phyloP scores from a whole-genome alignment of 1,140 invertebrate species.

The Aethina tumida region DNA sequence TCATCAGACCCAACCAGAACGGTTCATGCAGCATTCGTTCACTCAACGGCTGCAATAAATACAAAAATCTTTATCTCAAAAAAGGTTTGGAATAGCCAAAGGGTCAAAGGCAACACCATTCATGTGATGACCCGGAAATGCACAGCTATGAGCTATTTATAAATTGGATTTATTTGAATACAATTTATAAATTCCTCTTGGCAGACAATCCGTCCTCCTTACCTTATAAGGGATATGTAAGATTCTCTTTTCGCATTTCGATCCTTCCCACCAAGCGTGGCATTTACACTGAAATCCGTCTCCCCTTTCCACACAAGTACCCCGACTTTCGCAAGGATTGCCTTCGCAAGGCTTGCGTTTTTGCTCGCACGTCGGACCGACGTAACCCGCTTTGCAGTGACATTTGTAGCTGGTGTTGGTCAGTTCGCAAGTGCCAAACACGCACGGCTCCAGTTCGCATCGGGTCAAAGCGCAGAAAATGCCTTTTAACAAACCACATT shows the following conservation, averaged over 20 bases:
- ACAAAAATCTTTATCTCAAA: no score
- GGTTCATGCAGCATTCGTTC: slow-evolving; percentile 71
- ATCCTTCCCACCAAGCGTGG: slow-evolving; percentile 49
- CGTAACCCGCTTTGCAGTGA: slow-evolving; percentile 52
- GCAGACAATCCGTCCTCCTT: no score
- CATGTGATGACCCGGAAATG: no score
- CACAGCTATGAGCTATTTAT: no score
- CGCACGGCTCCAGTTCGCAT: slow-evolving; percentile 60
- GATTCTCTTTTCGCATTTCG: slow-evolving; percentile 50
- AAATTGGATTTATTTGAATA: no score
- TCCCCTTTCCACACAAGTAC: slow-evolving; percentile 51
- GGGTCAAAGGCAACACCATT: no score
- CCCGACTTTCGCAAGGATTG: slow-evolving; percentile 59
- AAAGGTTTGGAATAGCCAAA: no score
- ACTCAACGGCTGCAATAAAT: slow-evolving; percentile 54
- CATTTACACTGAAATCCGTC: slow-evolving; percentile 56
- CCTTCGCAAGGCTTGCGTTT: slow-evolving; percentile 55
- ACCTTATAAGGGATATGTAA: slow-evolving; percentile 56
- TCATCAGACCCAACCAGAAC: slow-evolving; percentile 73
- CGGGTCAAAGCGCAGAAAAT: slow-evolving; percentile 58
- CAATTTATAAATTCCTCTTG: no score
- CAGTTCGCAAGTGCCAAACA: slow-evolving; percentile 57
- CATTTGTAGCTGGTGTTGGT: slow-evolving; percentile 44
- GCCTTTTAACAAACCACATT: slow-evolving; percentile 35
- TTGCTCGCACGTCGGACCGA: slow-evolving; percentile 52